A percentile compares a stretch with the other conserved stretches of the same genome.
Conservation (phyloP, 2,888 invertebrate species). For the Tolmerus cingulatus region DNA sequence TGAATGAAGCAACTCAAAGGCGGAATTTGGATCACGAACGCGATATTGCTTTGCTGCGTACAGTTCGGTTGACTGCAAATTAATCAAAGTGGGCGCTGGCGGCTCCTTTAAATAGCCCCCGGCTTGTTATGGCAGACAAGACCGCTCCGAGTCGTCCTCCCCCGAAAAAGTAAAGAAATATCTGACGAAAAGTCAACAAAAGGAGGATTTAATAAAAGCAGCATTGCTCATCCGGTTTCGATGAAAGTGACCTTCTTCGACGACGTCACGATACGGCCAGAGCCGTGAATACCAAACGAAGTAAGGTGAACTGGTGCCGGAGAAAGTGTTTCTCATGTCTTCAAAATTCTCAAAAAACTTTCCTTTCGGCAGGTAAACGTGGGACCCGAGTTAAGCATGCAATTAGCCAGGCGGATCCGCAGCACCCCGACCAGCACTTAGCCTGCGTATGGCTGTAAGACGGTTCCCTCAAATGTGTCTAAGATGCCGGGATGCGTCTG, state of each 20-base stretch:
- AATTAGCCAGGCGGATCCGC: not conserved
- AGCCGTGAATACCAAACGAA: slow-evolving; percentile 5
- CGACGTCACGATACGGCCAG: slow-evolving; percentile 14
- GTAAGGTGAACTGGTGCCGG: not conserved
- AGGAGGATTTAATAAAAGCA: not conserved
- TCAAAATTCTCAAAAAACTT: slow-evolving; percentile 5
- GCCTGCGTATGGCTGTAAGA: not conserved
- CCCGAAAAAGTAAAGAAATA: slow-evolving; percentile 8
- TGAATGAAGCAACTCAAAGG: not conserved
- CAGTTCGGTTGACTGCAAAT: not conserved
- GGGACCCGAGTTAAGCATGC: not conserved
- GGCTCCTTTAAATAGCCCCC: not conserved
- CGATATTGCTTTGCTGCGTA: not conserved
- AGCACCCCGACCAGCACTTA: not conserved
- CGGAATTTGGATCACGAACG: not conserved
- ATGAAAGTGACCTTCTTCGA: slow-evolving; percentile 39
- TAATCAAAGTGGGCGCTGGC: not conserved
- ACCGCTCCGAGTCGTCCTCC: not conserved
- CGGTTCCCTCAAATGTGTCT: too few species aligned
- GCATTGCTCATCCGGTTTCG: slow-evolving; percentile 24
- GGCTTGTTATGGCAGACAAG: not conserved
- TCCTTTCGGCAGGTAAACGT: slow-evolving; percentile 13
- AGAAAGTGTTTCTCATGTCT: slow-evolving; percentile 18
- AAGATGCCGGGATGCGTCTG: not conserved
- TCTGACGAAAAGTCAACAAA: not conserved